These are phyloP conservation scores for Platanista minor DNA, from an alignment of 2,113 vertebrate genomes.

Conservation along the genomic window DNA sequence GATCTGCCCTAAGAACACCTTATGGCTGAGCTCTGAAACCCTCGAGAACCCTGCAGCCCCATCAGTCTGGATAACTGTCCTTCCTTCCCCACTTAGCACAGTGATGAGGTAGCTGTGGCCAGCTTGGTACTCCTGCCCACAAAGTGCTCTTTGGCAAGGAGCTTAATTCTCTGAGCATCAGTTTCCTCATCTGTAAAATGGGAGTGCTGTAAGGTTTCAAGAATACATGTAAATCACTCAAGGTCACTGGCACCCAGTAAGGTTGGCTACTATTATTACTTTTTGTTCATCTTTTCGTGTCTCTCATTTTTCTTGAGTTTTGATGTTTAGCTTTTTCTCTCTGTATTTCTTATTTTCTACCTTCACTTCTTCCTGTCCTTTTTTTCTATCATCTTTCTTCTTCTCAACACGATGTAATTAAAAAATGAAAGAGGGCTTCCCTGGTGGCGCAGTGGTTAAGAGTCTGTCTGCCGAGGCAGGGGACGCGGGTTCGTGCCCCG, in stretches of 20 bases:
- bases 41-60: background rate
- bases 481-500: no score
- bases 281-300: background rate
- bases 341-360: background rate
- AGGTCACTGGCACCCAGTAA: background rate
- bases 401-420: background rate
- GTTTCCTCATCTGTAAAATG: background rate
- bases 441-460: no score
- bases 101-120: background rate
- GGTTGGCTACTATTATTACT: background rate
- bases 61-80: background rate
- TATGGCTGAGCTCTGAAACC: background rate
- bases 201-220: background rate
- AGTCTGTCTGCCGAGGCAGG: no score
- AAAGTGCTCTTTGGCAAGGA: background rate
- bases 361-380: background rate
- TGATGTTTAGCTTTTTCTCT: background rate
- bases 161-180: background rate
- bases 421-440: background rate
- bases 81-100: background rate
- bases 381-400: background rate
- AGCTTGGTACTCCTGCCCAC: background rate
- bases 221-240: background rate
- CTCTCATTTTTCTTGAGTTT: background rate
- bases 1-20: background rate